Base-by-base conservation (phyloP, 2,888 invertebrate species). In the Eulithis testata region DNA sequence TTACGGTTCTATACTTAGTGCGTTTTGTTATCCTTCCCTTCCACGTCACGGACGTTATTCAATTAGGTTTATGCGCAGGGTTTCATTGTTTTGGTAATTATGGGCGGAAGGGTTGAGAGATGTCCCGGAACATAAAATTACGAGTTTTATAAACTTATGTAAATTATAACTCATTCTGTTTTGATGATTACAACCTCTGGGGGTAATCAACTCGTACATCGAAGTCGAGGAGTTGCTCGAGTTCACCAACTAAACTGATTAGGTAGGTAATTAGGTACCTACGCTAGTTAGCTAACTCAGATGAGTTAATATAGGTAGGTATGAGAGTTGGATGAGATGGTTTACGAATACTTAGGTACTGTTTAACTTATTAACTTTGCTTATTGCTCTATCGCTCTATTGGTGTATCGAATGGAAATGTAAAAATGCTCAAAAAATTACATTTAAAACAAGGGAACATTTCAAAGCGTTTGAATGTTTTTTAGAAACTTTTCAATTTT, bases 61-160 rank as follows among this genome's bases (percentile, higher is more conserved):
- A 60, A 60, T 54, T 54, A 60, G 53, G 60, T 60, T 60, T 54
- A 60, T 47, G 60, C 45, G 44, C 21, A 40, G 60, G 54, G 54
- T 14, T 54, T 47, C 51, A 54, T 60, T 60, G 60, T 60, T 60
- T 45, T 52, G 60, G 47, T 54, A 54, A 54, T 60, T 47, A 40
- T 47, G 60, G 45, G 36, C 47, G 37, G 36, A 49, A 58, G 54
- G 52, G 58, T 51, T 52, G 7, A 12, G 49, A 40, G 49, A 44
- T 36, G 51, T 44, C 50, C 59, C 60, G 52, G 52, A 44, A 52
- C 45, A 11, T 44, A 60, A 40, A 27, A 60, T 51, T 53, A 52
- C 44, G 52, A 45, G 52, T 60, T 14, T 53, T 52, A 52, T 11
- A 27, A 52, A 51, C 43, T 59, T 59, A 44, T 52, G 59, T 44